Percentiles rank a stretch among this genome's conserved stretches.
Conservation (phyloP, 2,888 invertebrate genomes). For the Cephus spinipes region DNA sequence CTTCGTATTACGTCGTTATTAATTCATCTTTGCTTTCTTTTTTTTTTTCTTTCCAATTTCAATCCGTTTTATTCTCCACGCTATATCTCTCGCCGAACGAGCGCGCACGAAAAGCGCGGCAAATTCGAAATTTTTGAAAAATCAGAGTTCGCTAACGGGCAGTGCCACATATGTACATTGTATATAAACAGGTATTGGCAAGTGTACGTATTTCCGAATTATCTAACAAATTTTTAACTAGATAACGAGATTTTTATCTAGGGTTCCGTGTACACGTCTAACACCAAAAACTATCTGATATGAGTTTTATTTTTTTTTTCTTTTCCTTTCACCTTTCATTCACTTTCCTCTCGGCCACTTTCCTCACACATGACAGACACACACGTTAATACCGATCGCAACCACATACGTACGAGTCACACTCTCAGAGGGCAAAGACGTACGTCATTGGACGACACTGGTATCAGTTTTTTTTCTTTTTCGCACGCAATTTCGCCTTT, state of each 20-base stretch:
- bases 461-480: constrained; percentile 7
- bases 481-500: neutral
- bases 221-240: constrained; percentile 57
- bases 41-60: constrained; percentile 7
- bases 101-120: constrained; percentile 16
- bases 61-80: neutral
- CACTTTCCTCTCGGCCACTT: neutral
- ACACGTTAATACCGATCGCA: constrained; percentile 10
- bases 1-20: constrained; percentile 9
- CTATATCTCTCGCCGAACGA: constrained; percentile 11
- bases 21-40: constrained; percentile 16
- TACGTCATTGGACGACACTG: constrained; percentile 25
- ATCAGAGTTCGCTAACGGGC: constrained; percentile 46
- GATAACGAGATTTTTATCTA: constrained; percentile 63
- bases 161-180: constrained; percentile 65
- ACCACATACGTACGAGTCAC: neutral
- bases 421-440: constrained; percentile 17
- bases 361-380: constrained; percentile 23
- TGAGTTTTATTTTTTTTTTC: constrained; percentile 58
- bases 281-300: constrained; percentile 67
- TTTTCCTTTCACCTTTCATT: constrained; percentile 12
- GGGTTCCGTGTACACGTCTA: constrained; percentile 61
- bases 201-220: constrained; percentile 58
- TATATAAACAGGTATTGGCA: constrained; percentile 63
- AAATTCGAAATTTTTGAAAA: constrained; percentile 20